Conservation (phyloP, 2,888 invertebrate genomes). For the Eupithecia centaureata region DNA sequence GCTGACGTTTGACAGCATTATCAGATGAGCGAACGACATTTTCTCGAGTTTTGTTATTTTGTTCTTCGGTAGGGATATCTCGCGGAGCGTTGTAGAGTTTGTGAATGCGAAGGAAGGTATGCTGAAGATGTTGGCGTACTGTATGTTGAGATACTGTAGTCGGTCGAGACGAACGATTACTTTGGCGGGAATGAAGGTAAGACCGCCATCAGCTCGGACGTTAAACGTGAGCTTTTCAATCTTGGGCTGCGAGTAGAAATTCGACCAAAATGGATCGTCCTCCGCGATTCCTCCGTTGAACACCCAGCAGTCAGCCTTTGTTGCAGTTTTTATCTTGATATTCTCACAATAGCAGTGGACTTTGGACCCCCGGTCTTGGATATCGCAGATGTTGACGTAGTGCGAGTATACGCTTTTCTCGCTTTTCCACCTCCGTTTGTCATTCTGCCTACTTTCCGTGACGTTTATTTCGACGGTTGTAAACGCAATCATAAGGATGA, state of each 20-base stretch:
- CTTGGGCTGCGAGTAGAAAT: conserved; percentile 89
- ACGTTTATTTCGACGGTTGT: conserved; percentile 78
- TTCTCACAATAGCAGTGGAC: conserved; percentile 88
- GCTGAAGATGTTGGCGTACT: conserved; percentile 88
- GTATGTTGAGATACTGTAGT: conserved; percentile 87
- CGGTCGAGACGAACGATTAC: conserved; percentile 87
- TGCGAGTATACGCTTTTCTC: conserved; percentile 73
- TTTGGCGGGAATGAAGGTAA: conserved; percentile 89
- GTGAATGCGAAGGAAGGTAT: conserved; percentile 90
- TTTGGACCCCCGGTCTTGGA: conserved; percentile 81
- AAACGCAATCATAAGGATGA: conserved; percentile 78
- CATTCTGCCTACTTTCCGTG: conserved; percentile 77
- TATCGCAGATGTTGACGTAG: conserved; percentile 84
- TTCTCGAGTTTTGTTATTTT: conserved; percentile 87
- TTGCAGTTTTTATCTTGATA: conserved; percentile 82
- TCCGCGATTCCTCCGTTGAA: conserved; percentile 88
- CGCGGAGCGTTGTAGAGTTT: conserved; percentile 87
- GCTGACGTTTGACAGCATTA: conserved; percentile 87
- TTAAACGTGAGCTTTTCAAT: conserved; percentile 88
- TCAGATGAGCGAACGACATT: conserved; percentile 90
- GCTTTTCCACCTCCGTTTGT: conserved; percentile 77
- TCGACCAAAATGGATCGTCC: conserved; percentile 89
- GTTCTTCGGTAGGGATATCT: conserved; percentile 88
- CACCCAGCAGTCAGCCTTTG: conserved; percentile 90
- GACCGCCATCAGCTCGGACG: conserved; percentile 87